Base-by-base conservation (phyloP, 2,888 invertebrate genomes). In the Seira sanloemensis region DNA sequence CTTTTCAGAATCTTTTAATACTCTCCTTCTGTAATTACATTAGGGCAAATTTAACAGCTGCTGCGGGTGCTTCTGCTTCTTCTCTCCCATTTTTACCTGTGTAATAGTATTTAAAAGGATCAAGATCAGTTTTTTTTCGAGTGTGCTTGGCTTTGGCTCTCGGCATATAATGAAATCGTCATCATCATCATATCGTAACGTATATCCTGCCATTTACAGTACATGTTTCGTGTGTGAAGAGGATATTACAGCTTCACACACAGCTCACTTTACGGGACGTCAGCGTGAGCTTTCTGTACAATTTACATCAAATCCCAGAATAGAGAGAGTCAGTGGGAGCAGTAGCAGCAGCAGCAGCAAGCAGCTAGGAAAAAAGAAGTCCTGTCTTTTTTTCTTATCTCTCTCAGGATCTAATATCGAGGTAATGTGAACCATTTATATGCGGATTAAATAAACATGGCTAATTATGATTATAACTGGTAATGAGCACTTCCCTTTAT, bases 371-470 rank as follows among this genome's bases (percentile, higher is more conserved):
- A n/a, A n/a, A 37, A 37, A 37, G 37, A 12, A 37, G 37, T 54
- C 71, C 9, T 71, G 46, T 71, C 71, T 71, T 69, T 37, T 37
- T 7, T 69, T 1, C 7, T 75, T 81, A 81, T 81, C 81, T 69
- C 74, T 75, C 37, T 75, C 27, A 65, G 81, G 21, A 81, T 81
- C 81, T 75, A 27, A 75, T 37, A 75, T 75, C 69, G 81, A 81
- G 81, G 69, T 81, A 81, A 81, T 81, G 81, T 75, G 81, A 75
- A 81, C 81, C 81, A 81, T 81, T 81, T 81, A 81, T 81, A 81
- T 81, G 81, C 81, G 81, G 81, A 81, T 81, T 81, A 81, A 81
- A 81, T 81, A 81, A 81, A 81, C 81, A 81, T 75, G 81, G 81
- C 81, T 81, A 81, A 81, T 81, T 81, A 81, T 74, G 75, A 81